Conservation (phyloP, 2,797 vertebrate genomes). For the Cottoperca gobio region DNA sequence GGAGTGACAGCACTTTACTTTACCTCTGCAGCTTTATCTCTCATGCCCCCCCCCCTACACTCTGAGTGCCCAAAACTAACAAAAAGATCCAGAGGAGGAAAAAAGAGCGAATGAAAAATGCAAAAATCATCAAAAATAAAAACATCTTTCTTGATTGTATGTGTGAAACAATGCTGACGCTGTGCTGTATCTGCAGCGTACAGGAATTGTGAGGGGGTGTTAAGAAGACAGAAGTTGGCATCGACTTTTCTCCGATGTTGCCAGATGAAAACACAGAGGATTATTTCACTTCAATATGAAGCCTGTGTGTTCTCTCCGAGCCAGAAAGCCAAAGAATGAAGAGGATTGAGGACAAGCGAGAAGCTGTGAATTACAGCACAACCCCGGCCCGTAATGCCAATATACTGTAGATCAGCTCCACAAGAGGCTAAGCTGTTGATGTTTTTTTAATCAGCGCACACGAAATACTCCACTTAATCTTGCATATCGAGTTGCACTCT, state of each 20-base stretch:
- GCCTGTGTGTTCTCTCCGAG: conserved; percentile 29
- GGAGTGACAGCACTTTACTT: conserved; percentile 46
- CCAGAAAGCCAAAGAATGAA: conserved; percentile 3
- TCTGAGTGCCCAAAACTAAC: neutral
- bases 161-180: conserved; percentile 36
- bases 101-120: conserved; percentile 10
- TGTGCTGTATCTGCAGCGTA: conserved; percentile 7
- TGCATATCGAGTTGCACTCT: conserved; percentile 36
- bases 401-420: conserved; percentile 21
- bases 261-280: conserved; percentile 51
- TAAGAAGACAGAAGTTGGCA: conserved; percentile 49
- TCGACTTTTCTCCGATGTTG: conserved; percentile 51
- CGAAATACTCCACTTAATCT: conserved; percentile 44
- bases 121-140: conserved; percentile 3
- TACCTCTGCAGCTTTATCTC: conserved; percentile 40
- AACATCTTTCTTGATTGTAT: conserved; percentile 2
- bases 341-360: conserved; percentile 44
- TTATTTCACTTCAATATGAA: conserved; percentile 45
- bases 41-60: conserved; percentile 2
- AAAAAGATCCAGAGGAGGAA: neutral
- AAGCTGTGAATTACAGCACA: conserved; percentile 21
- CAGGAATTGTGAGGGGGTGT: conserved; percentile 43
- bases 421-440: conserved; percentile 40
- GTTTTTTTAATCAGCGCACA: conserved; percentile 47
- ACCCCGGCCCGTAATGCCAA: conserved; percentile 17